Base-by-base conservation (phyloP, 2,888 invertebrate species). In the Zaprionus lineosus region DNA sequence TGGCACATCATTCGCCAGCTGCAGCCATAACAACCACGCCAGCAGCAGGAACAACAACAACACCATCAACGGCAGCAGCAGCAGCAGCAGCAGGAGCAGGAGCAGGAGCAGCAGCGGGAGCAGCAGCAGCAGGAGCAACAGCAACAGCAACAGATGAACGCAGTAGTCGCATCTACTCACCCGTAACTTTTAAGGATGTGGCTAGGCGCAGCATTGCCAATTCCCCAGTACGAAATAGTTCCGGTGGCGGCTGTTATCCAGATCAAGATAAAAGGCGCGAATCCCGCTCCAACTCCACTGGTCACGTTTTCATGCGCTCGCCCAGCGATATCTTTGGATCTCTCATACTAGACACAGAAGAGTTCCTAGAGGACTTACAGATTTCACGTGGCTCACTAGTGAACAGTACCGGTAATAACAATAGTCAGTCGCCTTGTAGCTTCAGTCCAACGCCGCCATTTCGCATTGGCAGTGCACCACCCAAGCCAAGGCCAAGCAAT, bases 101-200 rank as follows among this genome's bases (percentile, higher is more conserved):
- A n/a, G n/a, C n/a, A n/a, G n/a, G n/a, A 11, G n/a, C 48, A 14
- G 36, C 41, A 8, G 33, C 47, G 3, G 21, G 47, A 1, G 8
- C 36, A 0, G 41, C 73, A 2, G 11, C 26, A n/a, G 1, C 21
- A 11, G 26, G 36, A 33, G 31, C n/a, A 26, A 21, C 44, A 5
- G 36, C 36, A 3, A 6, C 55, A 6, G 14, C 18, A 3, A 3
- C 71, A 2, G 89, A 89, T n/a, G 94, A 94, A 74, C 93, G 94
- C 55, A 67, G 64, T 14, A 91, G 93, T 76, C 91, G 94, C 44
- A 93, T 94, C 68, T 96, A 96, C 88, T 95, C 96, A 0, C 96
- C 96, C 0, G 94, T 96, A 11, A 96, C 95, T 0, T 95, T 96
- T 82, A 94, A 95, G 85, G 96, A 96, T 86, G 95, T 96, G 0